phyloP scores from a whole-genome alignment of 2,797 vertebrate genomes.

The Hypotaenidia philippensis region DNA sequence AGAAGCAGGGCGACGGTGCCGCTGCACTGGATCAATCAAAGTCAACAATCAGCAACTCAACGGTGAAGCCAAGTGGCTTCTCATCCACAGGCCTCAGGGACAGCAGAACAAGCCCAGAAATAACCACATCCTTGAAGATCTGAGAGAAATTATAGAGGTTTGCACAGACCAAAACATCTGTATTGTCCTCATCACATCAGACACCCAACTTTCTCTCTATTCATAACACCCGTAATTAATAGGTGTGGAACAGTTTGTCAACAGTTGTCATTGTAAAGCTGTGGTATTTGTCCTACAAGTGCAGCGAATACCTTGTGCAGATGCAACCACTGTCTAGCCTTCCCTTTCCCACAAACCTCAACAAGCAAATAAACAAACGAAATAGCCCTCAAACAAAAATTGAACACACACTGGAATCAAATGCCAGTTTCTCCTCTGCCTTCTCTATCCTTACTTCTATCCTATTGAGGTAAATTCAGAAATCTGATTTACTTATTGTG shows the following conservation, averaged over 20 bases:
- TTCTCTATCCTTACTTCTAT: neutral
- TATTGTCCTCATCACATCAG: neutral
- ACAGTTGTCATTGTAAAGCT: conserved; percentile 54
- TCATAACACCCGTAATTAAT: conserved; percentile 45
- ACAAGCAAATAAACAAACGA: neutral
- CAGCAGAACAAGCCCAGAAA: neutral
- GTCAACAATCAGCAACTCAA: neutral
- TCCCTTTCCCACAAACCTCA: conserved; percentile 34
- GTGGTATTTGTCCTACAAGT: conserved; percentile 21
- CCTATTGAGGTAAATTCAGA: neutral
- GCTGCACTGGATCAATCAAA: neutral
- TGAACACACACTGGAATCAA: neutral
- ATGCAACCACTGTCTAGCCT: neutral
- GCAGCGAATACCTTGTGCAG: conserved; percentile 1
- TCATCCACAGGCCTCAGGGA: neutral
- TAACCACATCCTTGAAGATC: neutral
- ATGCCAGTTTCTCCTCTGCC: neutral
- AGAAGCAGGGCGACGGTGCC: neutral
- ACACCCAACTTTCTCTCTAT: conserved; percentile 51
- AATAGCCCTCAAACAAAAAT: conserved; percentile 17
- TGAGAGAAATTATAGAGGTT: neutral
- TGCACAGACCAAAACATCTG: neutral
- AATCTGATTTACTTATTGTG: neutral
- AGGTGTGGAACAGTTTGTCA: conserved; percentile 64
- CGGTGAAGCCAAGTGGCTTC: neutral